Evolutionary conservation across 2,888 invertebrate genomes (phyloP), one percentile per base, ranked within the genome.

Genomic region (Tetheella fluctuosa): DNA sequence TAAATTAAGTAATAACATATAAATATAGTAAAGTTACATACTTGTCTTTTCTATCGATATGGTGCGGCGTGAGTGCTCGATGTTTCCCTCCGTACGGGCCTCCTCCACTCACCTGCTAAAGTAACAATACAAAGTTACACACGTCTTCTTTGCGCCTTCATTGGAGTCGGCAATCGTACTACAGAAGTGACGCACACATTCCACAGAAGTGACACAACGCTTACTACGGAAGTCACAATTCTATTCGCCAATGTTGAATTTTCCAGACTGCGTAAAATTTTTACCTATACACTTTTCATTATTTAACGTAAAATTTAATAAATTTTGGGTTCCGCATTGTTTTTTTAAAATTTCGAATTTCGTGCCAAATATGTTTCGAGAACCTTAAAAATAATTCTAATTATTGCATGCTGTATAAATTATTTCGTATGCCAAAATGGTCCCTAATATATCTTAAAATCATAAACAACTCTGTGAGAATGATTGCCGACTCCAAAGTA

Each of bases 1-100:
- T n/a, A 25, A 25, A 25, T 25, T 25, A 25, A 25, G 25, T 4
- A 25, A 25, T 4, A 4, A 25, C 3, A 25, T 13, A 42, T 0
- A 17, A 37, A 37, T 30, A 8, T 23, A 58, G 13, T 58, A 8
- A 55, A 20, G 37, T 48, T 53, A 71, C 74, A 69, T 59, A 84
- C 86, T 69, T 76, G 64, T 89, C 89, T 60, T 90, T 90, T 71
- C 91, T 76, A 1, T 90, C 91, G 7, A 82, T 52, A 5, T 83
- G 80, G 25, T 84, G 87, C 63, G 86, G 82, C 42, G 81, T 80
- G 62, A 74, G 73, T 25, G 84, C 80, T 2, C 86, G 75, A 17
- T 83, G 83, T 42, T 90, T 90, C 63, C 70, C 68, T 12, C 81
- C 48, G 78, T 68, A 23, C 75, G 69, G 15, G 70, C 62, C 60